Evolutionary conservation across 2,888 invertebrate species (phyloP).

Genomic region (Chironomus riparius): DNA sequence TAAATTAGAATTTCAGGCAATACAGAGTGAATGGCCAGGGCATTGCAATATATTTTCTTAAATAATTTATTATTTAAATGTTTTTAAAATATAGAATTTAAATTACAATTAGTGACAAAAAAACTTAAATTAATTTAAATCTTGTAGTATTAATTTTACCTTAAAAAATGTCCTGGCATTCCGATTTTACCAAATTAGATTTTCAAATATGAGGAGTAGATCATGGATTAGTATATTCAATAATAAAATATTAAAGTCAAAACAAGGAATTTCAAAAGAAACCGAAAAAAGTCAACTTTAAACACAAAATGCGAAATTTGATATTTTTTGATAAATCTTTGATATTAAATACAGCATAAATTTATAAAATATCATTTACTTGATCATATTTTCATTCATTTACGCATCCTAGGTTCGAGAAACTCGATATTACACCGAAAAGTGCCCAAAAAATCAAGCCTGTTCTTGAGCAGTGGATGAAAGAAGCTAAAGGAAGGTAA

Average conservation of each 20-base stretch:
- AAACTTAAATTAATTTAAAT: neutral
- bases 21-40: conserved; percentile 61
- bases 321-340: conserved; percentile 19
- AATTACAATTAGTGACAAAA: too few species aligned
- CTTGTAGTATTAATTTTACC: too few species aligned
- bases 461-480: conserved; percentile 97
- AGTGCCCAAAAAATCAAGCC: conserved; percentile 99
- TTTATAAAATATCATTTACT: neutral
- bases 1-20: neutral
- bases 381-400: neutral
- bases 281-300: too few species aligned
- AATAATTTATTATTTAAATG: too few species aligned
- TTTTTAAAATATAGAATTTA: too few species aligned
- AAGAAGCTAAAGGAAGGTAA: conserved; percentile 95
- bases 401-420: conserved; percentile 74
- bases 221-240: too few species aligned
- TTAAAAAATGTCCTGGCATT: conserved; percentile 27
- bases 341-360: neutral
- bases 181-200: neutral
- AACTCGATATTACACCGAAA: conserved; percentile 98
- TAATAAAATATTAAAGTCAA: too few species aligned
- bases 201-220: too few species aligned
- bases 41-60: conserved; percentile 81
- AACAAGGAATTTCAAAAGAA: too few species aligned
- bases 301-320: too few species aligned